Conservation (phyloP, 2,888 invertebrate genomes). For the Fragum whitleyi region DNA sequence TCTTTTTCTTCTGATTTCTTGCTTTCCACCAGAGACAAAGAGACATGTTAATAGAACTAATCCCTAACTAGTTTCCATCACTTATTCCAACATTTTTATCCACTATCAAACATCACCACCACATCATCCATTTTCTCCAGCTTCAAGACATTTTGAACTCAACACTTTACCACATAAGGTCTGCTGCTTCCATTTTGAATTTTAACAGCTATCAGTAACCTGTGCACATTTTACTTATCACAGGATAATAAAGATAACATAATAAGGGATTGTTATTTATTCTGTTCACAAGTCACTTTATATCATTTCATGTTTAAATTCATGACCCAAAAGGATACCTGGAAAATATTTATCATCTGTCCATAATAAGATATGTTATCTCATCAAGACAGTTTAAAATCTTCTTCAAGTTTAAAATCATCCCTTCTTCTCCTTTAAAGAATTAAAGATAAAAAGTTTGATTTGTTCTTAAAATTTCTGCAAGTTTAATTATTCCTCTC, state of each 20-base stretch:
- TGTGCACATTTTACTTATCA: no score
- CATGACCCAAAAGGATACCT: background rate
- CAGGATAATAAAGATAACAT: no score
- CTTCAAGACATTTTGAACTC: background rate
- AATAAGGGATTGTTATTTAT: no score
- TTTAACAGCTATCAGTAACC: background rate
- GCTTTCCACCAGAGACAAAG: constrained; percentile 63
- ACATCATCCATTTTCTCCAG: background rate
- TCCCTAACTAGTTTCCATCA: constrained; percentile 3
- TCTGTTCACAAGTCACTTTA: no score
- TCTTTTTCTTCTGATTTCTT: constrained; percentile 38
- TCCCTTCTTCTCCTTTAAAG: background rate
- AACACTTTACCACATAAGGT: background rate
- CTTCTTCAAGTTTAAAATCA: background rate
- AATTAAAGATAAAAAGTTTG: no score
- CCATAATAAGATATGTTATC: background rate
- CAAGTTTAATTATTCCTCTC: no score
- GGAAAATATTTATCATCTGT: constrained; percentile 1
- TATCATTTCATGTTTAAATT: background rate
- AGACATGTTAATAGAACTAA: constrained; percentile 39
- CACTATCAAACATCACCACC: background rate
- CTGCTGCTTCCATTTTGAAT: background rate
- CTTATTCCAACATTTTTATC: background rate
- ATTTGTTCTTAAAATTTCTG: no score
- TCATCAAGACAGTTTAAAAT: background rate